These are phyloP conservation scores for Pachyuromys duprasi DNA, from an alignment of 2,797 vertebrate species.

Conservation along the genomic window DNA sequence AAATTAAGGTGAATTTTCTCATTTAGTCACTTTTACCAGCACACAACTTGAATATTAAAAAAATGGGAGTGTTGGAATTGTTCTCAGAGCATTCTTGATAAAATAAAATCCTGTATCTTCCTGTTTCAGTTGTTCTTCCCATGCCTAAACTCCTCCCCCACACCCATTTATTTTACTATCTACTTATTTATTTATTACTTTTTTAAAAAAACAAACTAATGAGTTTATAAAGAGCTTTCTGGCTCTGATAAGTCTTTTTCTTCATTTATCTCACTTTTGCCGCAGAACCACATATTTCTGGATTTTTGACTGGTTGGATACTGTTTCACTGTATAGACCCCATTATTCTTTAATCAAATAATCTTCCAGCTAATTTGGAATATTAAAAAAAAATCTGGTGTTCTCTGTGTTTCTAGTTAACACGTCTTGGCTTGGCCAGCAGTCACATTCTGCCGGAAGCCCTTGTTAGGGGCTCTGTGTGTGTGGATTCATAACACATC, in stretches of 20 bases:
- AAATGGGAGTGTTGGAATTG: conserved; percentile 43
- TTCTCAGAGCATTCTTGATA: conserved; percentile 58
- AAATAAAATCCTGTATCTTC: conserved; percentile 27
- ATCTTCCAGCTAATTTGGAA: conserved; percentile 51
- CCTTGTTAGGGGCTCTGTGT: conserved; percentile 77
- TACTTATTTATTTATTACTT: neutral
- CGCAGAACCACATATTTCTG: conserved; percentile 44
- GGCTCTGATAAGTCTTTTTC: conserved; percentile 52
- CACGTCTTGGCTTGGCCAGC: conserved; percentile 77
- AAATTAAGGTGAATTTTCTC: conserved; percentile 70
- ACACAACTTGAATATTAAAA: conserved; percentile 51
- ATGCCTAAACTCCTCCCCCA: neutral
- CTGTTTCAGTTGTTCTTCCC: conserved; percentile 41
- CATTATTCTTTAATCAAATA: conserved; percentile 66
- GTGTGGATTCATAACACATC: conserved; percentile 84
- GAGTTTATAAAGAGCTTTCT: conserved; percentile 52
- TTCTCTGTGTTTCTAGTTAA: conserved; percentile 63
- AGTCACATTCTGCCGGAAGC: conserved; percentile 73
- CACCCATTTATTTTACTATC: neutral
- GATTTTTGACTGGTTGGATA: conserved; percentile 61
- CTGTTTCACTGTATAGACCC: conserved; percentile 49
- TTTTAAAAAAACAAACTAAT: conserved; percentile 3
- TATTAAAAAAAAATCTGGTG: conserved; percentile 56
- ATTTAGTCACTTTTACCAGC: conserved; percentile 60
- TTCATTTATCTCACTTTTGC: conserved; percentile 59